Evolutionary conservation across 2,113 vertebrate genomes (phyloP), one percentile per base, ranked within the genome.

Genomic region (Takifugu flavidus): DNA sequence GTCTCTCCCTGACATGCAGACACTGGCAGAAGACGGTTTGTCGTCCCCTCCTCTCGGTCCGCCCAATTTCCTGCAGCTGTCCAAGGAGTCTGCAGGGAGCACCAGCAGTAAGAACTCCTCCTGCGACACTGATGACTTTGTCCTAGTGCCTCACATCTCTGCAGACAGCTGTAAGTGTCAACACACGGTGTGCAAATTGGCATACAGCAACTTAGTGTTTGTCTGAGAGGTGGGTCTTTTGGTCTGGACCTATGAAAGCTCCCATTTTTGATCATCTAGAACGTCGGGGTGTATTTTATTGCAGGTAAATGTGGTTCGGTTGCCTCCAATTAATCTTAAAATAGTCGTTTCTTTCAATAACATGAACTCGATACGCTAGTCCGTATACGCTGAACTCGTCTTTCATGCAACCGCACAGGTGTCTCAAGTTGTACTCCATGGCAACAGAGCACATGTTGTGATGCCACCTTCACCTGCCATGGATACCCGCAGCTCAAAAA

Each of bases 1-100:
- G 96, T 98, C 94, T 65, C 92, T 98, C 70, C 92, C 96, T 51
- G 96, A 98, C 89, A 95, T 95, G 94, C 96, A 96, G 88, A 94
- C 94, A 45, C 89, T 98, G 65, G 93, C 94, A 51, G 96, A 96
- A 78, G 96, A 98, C 43, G 92, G 92, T 53, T 87, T 96, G 49
- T 93, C 95, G 39, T 98, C 95, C 2, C 95, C 96, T 62, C 96
- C 96, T 0, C 65, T 97, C 59, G 95, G 94, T 46, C 95, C 95
- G 63, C 95, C 96, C 42, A 96, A 93, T 89, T 98, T 94, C 71
- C 93, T 98, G 65, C 96, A 98, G 81, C 92, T 97, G 66, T 98
- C 96, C 82, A 98, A 95, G 83, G 96, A 97, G 70, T 98, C 96
- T 34, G 94, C 92, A 56, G 96, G 95, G 81, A 95, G 94, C 79